phyloP scores from a whole-genome alignment of 53 echinoderm and acorn worm genomes.

The Antedon mediterranea region DNA sequence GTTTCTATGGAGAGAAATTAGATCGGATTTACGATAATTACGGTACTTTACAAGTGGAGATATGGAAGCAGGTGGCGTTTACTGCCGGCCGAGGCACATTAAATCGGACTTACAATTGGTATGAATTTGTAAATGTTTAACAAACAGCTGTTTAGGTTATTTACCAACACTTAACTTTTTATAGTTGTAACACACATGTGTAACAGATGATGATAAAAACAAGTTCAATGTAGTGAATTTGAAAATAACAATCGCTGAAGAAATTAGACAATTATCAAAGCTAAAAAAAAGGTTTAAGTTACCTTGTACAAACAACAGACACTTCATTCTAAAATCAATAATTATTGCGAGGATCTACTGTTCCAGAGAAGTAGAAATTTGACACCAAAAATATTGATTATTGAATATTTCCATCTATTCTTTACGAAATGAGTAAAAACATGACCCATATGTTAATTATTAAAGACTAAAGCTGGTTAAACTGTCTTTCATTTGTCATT shows the following conservation, averaged over 20 bases:
- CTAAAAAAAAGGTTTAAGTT: neutral
- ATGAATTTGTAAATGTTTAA: neutral
- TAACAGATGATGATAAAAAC: neutral
- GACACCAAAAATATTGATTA: neutral
- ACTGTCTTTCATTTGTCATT: too few species aligned
- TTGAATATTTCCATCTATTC: too few species aligned
- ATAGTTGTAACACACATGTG: neutral
- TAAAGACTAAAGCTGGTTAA: too few species aligned
- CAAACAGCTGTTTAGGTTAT: neutral
- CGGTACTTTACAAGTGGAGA: neutral
- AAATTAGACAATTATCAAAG: neutral
- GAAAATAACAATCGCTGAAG: neutral
- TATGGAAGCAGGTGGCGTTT: neutral
- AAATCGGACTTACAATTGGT: neutral
- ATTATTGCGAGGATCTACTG: neutral
- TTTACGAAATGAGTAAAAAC: too few species aligned
- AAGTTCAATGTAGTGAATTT: neutral
- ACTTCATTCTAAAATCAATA: neutral
- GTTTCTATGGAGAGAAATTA: neutral
- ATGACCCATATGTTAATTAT: too few species aligned
- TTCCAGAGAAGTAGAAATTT: neutral
- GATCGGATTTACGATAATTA: neutral
- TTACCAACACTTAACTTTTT: neutral
- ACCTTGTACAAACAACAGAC: neutral
- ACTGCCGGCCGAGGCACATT: neutral